A percentile compares a stretch with the other conserved stretches of the same genome.
phyloP scores from a whole-genome alignment of 2,888 invertebrate genomes.

The Nomada goodeniana region DNA sequence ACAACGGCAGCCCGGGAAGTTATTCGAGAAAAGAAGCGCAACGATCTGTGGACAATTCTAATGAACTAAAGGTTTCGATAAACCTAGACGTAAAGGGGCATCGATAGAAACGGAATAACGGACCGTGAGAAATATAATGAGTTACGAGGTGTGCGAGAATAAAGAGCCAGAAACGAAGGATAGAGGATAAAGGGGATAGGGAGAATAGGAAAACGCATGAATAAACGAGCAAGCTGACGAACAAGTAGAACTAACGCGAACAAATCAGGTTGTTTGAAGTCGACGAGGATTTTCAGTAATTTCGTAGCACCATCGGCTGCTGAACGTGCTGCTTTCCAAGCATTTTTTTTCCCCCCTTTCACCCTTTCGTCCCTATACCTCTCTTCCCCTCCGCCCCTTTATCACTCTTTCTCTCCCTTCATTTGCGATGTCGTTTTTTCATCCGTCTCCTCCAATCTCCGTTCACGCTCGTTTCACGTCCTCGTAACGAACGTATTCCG shows the following conservation, averaged over 20 bases:
- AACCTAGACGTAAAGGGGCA: slow-evolving; percentile 16
- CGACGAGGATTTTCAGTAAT: slow-evolving; percentile 74
- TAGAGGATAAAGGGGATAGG: not conserved
- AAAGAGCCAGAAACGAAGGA: slow-evolving; percentile 34
- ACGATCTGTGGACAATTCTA: slow-evolving; percentile 37
- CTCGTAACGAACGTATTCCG: slow-evolving; percentile 73
- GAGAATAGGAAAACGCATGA: slow-evolving; percentile 30
- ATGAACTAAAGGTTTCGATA: slow-evolving; percentile 48
- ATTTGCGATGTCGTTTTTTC: slow-evolving; percentile 6
- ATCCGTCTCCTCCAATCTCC: slow-evolving; percentile 36
- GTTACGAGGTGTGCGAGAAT: slow-evolving; percentile 48
- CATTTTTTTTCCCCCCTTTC: slow-evolving; percentile 45
- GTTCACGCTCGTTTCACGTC: slow-evolving; percentile 64
- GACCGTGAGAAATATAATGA: slow-evolving; percentile 60
- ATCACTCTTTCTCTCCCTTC: not conserved
- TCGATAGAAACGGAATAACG: slow-evolving; percentile 44
- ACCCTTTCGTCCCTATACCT: slow-evolving; percentile 3
- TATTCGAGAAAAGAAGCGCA: slow-evolving; percentile 25
- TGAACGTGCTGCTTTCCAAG: slow-evolving; percentile 71
- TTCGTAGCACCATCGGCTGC: slow-evolving; percentile 73
- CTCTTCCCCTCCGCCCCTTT: slow-evolving; percentile 28
- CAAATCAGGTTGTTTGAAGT: slow-evolving; percentile 66
- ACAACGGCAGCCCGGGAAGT: slow-evolving; percentile 15
- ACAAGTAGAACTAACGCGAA: slow-evolving; percentile 58
- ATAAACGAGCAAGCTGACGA: slow-evolving; percentile 58